Percentiles rank a stretch among this genome's conserved stretches.
phyloP scores from a whole-genome alignment of 1,140 invertebrate species.

The Caerostris darwini region DNA sequence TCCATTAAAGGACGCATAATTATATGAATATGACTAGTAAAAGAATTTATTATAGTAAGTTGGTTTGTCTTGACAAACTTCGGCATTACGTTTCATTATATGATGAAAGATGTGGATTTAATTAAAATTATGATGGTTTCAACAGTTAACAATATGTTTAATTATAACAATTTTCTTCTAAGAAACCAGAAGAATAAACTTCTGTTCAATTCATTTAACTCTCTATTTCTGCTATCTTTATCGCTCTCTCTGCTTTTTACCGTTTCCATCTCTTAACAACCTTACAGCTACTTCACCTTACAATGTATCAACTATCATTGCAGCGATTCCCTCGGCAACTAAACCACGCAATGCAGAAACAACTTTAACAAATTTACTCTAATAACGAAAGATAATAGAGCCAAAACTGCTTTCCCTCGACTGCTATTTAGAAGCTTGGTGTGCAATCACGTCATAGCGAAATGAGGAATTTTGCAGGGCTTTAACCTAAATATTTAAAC shows the following conservation, averaged over 20 bases:
- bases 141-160: not conserved
- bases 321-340: not conserved
- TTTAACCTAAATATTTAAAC: constrained; percentile 27
- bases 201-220: not conserved
- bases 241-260: no score
- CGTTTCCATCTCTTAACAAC: not conserved
- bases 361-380: not conserved
- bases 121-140: not conserved
- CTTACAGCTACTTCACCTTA: not conserved
- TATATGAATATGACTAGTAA: no score
- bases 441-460: not conserved
- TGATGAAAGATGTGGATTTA: not conserved
- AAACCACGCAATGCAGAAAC: not conserved
- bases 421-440: not conserved
- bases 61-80: no score
- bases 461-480: not conserved
- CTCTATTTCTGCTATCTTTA: no score
- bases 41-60: no score
- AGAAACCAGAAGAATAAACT: not conserved
- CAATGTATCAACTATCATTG: not conserved
- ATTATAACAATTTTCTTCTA: not conserved
- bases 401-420: not conserved
- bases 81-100: no score
- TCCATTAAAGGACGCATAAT: no score
- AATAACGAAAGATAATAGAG: not conserved